Evolutionary conservation across 2,888 invertebrate genomes (phyloP), one percentile per base, ranked within the genome.

Genomic region (Caenorhabditis sp.): DNA sequence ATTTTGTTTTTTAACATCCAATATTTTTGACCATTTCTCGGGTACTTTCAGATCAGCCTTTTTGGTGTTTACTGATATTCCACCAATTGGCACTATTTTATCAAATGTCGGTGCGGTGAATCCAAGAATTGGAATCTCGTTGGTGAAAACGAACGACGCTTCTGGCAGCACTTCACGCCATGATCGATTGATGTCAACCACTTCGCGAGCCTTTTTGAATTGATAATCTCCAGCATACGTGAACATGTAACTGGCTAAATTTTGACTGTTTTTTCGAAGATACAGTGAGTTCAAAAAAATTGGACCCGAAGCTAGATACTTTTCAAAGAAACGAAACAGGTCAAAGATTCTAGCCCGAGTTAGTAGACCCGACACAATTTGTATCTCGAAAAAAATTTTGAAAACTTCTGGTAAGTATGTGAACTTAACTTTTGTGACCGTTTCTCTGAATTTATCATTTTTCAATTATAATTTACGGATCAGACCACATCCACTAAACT

Each of bases 71-170:
- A 74, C 73, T 2, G 69, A 62, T 4, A 75, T 54, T 43, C 75
- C 75, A 36, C 75, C 75, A n/a, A 75, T 57, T 54, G 75, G 68
- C 37, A 81, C 58, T 1, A 77, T 69, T 37, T 79, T 81, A 58
- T 73, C 69, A 24, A 77, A 69, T 10, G 70, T 78, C 23, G 77
- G 81, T 1, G 77, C 60, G 1, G 78, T 76, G 61, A 81, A 81
- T 43, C 79, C 79, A 24, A 81, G 23, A 5, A 77, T 31, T 6
- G 77, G 73, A 53, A 79, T 75, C 6, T 76, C 60, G 69, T 76
- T 81, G 26, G 77, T 70, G 24, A 79, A 59, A 10, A 76, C 17
- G 63, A 76, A 74, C 0, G 77, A 69, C 10, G 76, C 66, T 26
- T 75, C 70, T n/a, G 81, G 62, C 0, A 76, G 57, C 12, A 58